phyloP scores from a whole-genome alignment of 2,113 vertebrate species.

The Numida meleagris region DNA sequence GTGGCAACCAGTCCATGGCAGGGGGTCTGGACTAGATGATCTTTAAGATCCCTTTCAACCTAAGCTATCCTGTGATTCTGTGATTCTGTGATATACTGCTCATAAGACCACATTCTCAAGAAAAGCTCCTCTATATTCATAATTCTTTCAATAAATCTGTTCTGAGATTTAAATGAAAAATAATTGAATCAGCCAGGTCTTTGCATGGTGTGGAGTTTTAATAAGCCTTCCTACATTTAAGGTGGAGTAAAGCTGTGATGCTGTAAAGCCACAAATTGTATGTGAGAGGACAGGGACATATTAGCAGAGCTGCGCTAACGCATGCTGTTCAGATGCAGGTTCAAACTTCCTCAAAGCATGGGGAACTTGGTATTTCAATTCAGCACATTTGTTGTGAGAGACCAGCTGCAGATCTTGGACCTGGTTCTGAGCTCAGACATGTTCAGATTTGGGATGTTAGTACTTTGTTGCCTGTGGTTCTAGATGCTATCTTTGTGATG shows the following conservation, averaged over 20 bases:
- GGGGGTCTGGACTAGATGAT: no score
- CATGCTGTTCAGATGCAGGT: background rate
- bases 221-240: background rate
- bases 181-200: background rate
- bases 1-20: background rate
- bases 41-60: no score
- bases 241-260: background rate
- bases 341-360: background rate
- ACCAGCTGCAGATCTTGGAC: background rate
- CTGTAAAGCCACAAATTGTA: background rate
- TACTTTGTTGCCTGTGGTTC: background rate
- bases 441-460: background rate
- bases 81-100: background rate
- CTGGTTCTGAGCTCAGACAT: background rate
- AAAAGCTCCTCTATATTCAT: background rate
- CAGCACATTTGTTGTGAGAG: background rate
- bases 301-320: background rate
- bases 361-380: background rate
- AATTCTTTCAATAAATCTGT: background rate
- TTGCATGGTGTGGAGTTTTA: background rate
- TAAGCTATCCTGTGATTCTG: background rate
- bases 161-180: background rate
- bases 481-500: background rate
- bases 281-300: background rate
- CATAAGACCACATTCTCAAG: background rate